A percentile compares a stretch with the other conserved stretches of the same genome.
Evolutionary conservation across 2,888 invertebrate genomes (phyloP).

Genomic region (Bugula neritina): DNA sequence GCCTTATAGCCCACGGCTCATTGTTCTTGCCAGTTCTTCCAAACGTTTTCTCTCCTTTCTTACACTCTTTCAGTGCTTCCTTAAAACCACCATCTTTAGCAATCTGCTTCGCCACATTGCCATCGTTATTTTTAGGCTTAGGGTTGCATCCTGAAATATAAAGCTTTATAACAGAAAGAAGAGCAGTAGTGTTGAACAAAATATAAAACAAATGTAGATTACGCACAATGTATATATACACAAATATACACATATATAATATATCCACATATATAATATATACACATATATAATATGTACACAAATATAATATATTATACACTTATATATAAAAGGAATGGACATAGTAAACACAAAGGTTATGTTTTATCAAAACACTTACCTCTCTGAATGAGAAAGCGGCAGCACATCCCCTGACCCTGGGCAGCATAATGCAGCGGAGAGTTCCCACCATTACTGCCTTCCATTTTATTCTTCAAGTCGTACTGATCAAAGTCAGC

Average conservation of each 20-base stretch:
- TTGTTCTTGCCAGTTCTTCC: slow-evolving; percentile 49
- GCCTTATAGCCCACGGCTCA: slow-evolving; percentile 47
- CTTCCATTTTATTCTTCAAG: slow-evolving; percentile 26
- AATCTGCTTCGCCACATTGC: slow-evolving; percentile 43
- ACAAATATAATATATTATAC: too few relatives aligned
- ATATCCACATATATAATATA: too few relatives aligned
- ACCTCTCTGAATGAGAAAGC: slow-evolving; percentile 53
- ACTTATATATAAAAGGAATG: too few relatives aligned
- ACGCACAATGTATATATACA: too few relatives aligned
- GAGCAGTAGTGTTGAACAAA: too few relatives aligned
- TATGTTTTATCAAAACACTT: background rate
- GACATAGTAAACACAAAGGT: too few relatives aligned
- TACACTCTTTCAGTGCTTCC: slow-evolving; percentile 49
- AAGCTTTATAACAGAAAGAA: too few relatives aligned
- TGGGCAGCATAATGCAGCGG: slow-evolving; percentile 50
- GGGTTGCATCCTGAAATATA: slow-evolving; percentile 53
- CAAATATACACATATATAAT: too few relatives aligned
- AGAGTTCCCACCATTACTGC: slow-evolving; percentile 42
- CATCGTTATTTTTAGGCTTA: slow-evolving; percentile 53
- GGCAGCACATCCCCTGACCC: slow-evolving; percentile 48
- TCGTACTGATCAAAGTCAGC: slow-evolving; percentile 50
- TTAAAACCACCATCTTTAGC: slow-evolving; percentile 52
- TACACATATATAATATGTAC: too few relatives aligned
- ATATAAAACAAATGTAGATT: too few relatives aligned
- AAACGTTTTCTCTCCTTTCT: slow-evolving; percentile 51